These are phyloP conservation scores for Anguilla rostrata DNA, from an alignment of 2,113 vertebrate species.

Conservation along the genomic window DNA sequence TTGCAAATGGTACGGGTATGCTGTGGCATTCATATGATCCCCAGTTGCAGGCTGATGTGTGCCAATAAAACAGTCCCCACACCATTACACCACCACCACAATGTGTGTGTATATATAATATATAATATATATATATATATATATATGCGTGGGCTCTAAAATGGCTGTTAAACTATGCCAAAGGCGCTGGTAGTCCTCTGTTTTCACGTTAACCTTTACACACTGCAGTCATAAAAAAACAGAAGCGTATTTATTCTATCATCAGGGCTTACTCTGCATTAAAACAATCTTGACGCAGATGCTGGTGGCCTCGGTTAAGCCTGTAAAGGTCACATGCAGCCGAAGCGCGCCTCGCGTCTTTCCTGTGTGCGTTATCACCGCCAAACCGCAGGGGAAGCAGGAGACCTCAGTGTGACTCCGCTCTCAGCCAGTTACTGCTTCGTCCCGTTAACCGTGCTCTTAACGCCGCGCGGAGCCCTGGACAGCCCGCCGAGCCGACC, in stretches of 20 bases:
- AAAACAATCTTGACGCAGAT: constrained; percentile 13
- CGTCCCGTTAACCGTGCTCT: neutral
- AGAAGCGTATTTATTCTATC: neutral
- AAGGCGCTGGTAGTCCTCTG: neutral
- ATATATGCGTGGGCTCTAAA: too few relatives aligned
- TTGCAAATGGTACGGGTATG: too few relatives aligned
- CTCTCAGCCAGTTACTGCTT: neutral
- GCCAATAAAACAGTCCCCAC: too few relatives aligned
- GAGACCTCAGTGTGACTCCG: neutral
- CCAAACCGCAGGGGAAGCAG: neutral
- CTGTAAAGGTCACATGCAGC: constrained; percentile 15
- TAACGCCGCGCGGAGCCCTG: neutral
- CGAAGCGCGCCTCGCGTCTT: neutral
- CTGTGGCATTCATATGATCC: too few relatives aligned
- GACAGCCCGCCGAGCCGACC: neutral
- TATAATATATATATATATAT: too few relatives aligned
- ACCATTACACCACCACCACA: too few relatives aligned
- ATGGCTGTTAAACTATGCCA: neutral
- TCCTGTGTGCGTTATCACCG: constrained; percentile 1
- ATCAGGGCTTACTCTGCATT: neutral
- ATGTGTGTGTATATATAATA: too few relatives aligned
- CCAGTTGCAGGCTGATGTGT: too few relatives aligned
- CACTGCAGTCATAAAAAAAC: neutral
- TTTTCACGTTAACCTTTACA: neutral
- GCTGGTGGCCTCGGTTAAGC: neutral